Evolutionary conservation across 2,888 invertebrate genomes (phyloP).

Genomic region (Slavum lentiscoides): DNA sequence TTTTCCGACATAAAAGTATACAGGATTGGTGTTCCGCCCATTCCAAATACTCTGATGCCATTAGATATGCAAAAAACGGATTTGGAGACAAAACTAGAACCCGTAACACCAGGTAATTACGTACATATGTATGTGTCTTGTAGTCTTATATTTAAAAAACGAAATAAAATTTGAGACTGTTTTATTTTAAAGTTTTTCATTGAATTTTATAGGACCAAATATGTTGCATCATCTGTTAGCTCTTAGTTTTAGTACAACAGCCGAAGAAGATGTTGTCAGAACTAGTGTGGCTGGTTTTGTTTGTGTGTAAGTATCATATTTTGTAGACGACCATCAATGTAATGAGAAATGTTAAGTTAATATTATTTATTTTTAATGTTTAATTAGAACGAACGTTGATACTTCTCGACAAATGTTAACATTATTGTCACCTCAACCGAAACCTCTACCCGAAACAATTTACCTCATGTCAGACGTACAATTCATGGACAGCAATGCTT

Average conservation of each 20-base stretch:
- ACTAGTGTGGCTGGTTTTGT: slow-evolving; percentile 89
- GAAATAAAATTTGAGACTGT: neutral
- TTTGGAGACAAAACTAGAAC: slow-evolving; percentile 85
- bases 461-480: slow-evolving; percentile 87
- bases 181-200: neutral
- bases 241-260: slow-evolving; percentile 80
- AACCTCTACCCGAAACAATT: slow-evolving; percentile 86
- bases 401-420: slow-evolving; percentile 84
- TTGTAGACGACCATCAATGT: slow-evolving; percentile 11
- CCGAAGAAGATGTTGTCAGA: slow-evolving; percentile 82
- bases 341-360: neutral
- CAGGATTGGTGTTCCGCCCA: slow-evolving; percentile 89
- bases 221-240: slow-evolving; percentile 87
- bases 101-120: slow-evolving; percentile 70
- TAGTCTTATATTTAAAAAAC: neutral
- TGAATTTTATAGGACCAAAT: slow-evolving; percentile 61
- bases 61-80: slow-evolving; percentile 93
- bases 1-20: slow-evolving; percentile 86
- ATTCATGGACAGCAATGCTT: slow-evolving; percentile 79
- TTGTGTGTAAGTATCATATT: slow-evolving; percentile 75
- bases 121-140: neutral
- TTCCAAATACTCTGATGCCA: slow-evolving; percentile 95
- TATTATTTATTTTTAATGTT: slow-evolving; percentile 38
- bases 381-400: slow-evolving; percentile 84
- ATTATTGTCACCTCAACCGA: slow-evolving; percentile 89